These are phyloP conservation scores for Ectemnius continuus DNA, from an alignment of 2,888 invertebrate species.

Conservation along the genomic window DNA sequence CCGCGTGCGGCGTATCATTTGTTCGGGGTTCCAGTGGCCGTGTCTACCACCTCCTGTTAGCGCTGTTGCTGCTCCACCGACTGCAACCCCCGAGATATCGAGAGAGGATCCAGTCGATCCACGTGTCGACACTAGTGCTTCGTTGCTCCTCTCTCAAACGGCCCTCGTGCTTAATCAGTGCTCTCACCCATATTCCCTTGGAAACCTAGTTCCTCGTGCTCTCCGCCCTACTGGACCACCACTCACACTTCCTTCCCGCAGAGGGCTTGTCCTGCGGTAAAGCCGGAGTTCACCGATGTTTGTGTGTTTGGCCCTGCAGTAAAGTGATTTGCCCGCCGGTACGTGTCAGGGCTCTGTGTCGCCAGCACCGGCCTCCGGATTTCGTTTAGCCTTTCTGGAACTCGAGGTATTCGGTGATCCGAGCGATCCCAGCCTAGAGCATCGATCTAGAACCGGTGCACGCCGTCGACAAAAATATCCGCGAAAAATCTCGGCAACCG, in stretches of 20 bases:
- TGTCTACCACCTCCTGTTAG: too few relatives aligned
- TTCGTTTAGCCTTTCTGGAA: background rate
- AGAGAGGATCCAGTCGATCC: too few relatives aligned
- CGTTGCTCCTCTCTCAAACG: too few relatives aligned
- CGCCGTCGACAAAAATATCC: constrained; percentile 69
- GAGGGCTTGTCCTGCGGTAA: constrained; percentile 13
- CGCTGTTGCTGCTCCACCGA: background rate
- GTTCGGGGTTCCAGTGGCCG: background rate
- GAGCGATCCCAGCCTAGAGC: constrained; percentile 18
- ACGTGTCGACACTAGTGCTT: too few relatives aligned
- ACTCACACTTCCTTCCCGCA: too few relatives aligned
- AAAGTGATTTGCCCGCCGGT: too few relatives aligned
- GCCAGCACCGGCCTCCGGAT: background rate
- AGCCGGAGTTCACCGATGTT: constrained; percentile 5
- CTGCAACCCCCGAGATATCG: too few relatives aligned
- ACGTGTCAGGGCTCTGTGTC: background rate
- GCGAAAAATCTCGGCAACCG: constrained; percentile 70
- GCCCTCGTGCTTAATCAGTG: too few relatives aligned
- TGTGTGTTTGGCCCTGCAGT: constrained; percentile 16
- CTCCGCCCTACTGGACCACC: too few relatives aligned
- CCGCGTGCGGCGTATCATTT: constrained; percentile 65
- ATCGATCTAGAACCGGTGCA: constrained; percentile 47
- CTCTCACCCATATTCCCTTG: too few relatives aligned
- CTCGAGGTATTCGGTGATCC: background rate
- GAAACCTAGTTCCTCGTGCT: too few relatives aligned